A percentile compares a stretch with the other conserved stretches of the same genome.
Conservation (phyloP, 2,797 vertebrate genomes). For the Macroramphosus scolopax region DNA sequence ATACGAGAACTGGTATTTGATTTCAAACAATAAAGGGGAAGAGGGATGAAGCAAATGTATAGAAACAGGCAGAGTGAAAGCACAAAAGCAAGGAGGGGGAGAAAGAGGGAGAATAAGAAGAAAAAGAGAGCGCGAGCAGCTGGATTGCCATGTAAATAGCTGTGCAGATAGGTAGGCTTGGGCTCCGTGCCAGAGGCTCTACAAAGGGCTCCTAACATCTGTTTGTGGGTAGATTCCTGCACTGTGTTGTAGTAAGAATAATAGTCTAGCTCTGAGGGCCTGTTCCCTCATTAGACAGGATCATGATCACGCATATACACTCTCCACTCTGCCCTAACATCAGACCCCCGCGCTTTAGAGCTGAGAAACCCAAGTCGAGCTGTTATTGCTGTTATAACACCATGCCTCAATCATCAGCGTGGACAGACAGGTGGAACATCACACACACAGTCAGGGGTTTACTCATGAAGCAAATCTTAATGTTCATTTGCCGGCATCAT, state of each 20-base stretch:
- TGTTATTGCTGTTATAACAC: slow-evolving; percentile 45
- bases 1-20: slow-evolving; percentile 67
- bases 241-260: slow-evolving; percentile 82
- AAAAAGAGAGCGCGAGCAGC: slow-evolving; percentile 75
- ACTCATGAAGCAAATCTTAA: too few relatives aligned
- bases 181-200: slow-evolving; percentile 84
- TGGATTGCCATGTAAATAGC: slow-evolving; percentile 93
- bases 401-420: too few relatives aligned
- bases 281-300: slow-evolving; percentile 73
- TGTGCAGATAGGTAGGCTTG: slow-evolving; percentile 93
- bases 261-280: slow-evolving; percentile 74
- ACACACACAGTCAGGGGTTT: slow-evolving; percentile 7
- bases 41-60: slow-evolving; percentile 34
- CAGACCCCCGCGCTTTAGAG: slow-evolving; percentile 48
- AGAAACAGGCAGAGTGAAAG: slow-evolving; percentile 39
- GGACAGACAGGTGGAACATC: slow-evolving; percentile 60
- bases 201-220: slow-evolving; percentile 92
- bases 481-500: too few relatives aligned
- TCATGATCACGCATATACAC: slow-evolving; percentile 76
- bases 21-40: slow-evolving; percentile 60
- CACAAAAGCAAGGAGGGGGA: slow-evolving; percentile 29
- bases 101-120: too few relatives aligned
- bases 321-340: slow-evolving; percentile 39
- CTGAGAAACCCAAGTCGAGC: slow-evolving; percentile 40
- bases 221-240: slow-evolving; percentile 88